These are phyloP conservation scores for Geotrupes spiniger DNA, from an alignment of 2,888 invertebrate species.

Conservation along the genomic window DNA sequence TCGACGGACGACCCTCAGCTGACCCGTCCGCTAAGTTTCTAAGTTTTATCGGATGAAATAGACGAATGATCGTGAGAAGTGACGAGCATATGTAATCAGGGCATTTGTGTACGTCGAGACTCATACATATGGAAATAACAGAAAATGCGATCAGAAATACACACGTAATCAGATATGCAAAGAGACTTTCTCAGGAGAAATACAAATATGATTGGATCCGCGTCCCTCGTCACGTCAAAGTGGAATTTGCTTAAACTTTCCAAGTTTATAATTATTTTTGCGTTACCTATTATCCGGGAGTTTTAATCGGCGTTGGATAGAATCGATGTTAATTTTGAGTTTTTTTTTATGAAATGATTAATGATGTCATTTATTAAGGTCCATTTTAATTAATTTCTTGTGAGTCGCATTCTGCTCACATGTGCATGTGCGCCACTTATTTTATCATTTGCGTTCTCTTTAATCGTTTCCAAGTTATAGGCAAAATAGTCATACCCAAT, in stretches of 20 bases:
- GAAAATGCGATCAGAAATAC: constrained; percentile 38
- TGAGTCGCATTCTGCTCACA: too few species aligned
- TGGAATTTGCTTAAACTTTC: constrained; percentile 22
- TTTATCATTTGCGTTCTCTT: too few species aligned
- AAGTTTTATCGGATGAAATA: constrained; percentile 35
- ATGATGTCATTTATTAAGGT: too few species aligned
- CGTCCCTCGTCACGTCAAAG: constrained; percentile 35
- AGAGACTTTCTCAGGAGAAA: constrained; percentile 49
- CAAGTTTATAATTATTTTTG: constrained; percentile 7
- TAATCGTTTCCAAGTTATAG: too few species aligned
- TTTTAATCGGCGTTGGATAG: too few species aligned
- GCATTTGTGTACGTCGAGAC: constrained; percentile 46
- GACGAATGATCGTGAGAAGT: constrained; percentile 42
- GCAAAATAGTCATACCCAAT: too few species aligned
- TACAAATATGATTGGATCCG: constrained; percentile 49
- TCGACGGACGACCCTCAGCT: neutral
- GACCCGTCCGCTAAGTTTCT: constrained; percentile 25
- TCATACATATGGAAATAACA: constrained; percentile 49
- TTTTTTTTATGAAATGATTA: too few species aligned
- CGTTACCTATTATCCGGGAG: neutral
- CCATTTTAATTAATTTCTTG: too few species aligned
- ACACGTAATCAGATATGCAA: constrained; percentile 45
- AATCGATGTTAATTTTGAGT: too few species aligned
- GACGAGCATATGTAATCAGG: constrained; percentile 45
- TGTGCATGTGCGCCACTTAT: too few species aligned